Base-by-base conservation (phyloP, 1,140 invertebrate genomes). In the Rhizoglyphus robini region DNA sequence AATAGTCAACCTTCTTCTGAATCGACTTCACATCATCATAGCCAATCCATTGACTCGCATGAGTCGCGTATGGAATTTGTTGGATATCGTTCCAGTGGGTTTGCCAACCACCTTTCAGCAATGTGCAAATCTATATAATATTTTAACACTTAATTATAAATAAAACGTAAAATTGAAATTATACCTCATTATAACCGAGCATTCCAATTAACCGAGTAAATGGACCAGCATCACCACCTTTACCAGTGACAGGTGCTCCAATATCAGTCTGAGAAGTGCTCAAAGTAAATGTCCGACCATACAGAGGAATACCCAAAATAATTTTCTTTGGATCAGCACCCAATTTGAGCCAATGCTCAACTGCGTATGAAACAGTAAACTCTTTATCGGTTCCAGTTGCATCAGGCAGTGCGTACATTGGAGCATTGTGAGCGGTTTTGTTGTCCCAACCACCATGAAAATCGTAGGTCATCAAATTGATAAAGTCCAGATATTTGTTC, bases 401-500 rank as follows among this genome's bases (percentile, higher is more conserved):
- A 51, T 31, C 27, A 3, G 20, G 2, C 5, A 13, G 20, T 38
- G 63, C 30, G 15, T 67, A 70, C 11, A 83, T 72, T 27, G 79
- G 79, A 1, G 77, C 69, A 62, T 80, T 76, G 67, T 80, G 77
- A 73, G 65, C 75, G 3, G 77, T 77, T 23, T 67, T 67, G 2
- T 79, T 74, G 71, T 92, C 88, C 88, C 88, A 92, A 4, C 84
- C 82, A 0, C 88, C 89, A 70, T 91, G 88, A 71, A 89, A 90
- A 73, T 93, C 90, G 64, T 90, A 92, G 0, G 85, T 84, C 88
- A 92, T 90, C 0, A 91, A 83, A 1, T 87, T 88, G 72, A 93
- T 80, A 70, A 91, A 90, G 70, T 92, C 88, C 8, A 84, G 81
- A 47, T 81, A 36, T n/a, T 79, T 73, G 0, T 83, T 84, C 27